Evolutionary conservation across 2,113 vertebrate genomes (phyloP).

Genomic region (Prolemur simus): DNA sequence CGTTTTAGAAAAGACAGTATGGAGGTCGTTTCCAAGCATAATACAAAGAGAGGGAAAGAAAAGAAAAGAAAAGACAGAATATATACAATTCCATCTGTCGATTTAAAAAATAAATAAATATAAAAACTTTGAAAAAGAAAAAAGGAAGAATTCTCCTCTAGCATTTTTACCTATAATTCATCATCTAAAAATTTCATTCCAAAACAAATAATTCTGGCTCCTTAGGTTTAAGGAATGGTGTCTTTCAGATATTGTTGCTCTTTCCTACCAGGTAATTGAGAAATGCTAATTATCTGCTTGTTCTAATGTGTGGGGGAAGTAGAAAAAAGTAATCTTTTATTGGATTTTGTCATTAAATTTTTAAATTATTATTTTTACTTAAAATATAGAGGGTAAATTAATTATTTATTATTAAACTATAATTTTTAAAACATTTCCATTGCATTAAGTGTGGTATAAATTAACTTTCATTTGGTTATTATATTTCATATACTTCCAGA

Average conservation of each 20-base stretch:
- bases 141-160: background rate
- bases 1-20: background rate
- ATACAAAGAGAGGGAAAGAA: too few species aligned
- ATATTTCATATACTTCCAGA: background rate
- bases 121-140: background rate
- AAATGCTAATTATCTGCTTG: background rate
- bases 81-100: background rate
- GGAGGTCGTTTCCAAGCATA: too few species aligned
- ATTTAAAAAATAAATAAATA: background rate
- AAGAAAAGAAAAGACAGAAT: background rate
- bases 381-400: too few species aligned
- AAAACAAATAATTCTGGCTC: background rate
- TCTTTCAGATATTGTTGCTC: background rate
- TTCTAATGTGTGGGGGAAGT: background rate
- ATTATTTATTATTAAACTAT: background rate
- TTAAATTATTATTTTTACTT: too few species aligned
- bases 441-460: background rate
- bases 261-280: background rate
- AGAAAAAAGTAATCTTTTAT: background rate
- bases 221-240: background rate
- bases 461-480: background rate
- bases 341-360: background rate
- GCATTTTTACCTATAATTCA: background rate
- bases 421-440: slow-evolving; percentile 9
- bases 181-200: background rate